Conservation (phyloP, 2,888 invertebrate species). For the Bhutanitis thaidina region DNA sequence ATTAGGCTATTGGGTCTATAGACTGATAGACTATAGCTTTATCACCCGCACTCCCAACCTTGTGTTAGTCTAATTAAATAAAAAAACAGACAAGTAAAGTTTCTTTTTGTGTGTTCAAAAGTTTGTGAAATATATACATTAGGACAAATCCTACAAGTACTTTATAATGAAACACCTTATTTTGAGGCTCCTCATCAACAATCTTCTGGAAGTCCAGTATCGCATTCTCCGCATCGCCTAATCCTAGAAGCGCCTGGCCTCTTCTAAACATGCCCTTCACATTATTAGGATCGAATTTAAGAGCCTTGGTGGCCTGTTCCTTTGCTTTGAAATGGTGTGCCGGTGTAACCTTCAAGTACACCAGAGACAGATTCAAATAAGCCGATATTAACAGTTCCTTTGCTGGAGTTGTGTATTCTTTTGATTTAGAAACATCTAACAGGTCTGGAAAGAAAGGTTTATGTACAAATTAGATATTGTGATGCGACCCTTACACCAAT, state of each 20-base stretch:
- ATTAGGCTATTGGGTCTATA: no score
- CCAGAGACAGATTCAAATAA: constrained; percentile 90
- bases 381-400: constrained; percentile 82
- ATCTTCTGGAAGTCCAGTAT: constrained; percentile 88
- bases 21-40: no score
- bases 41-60: no score
- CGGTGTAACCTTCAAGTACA: constrained; percentile 87
- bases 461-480: no score
- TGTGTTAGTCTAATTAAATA: no score
- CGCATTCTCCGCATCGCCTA: constrained; percentile 89
- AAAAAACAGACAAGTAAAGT: no score
- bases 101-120: no score
- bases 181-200: constrained; percentile 88
- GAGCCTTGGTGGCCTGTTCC: constrained; percentile 87
- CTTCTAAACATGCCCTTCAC: constrained; percentile 94
- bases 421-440: constrained; percentile 41
- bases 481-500: no score
- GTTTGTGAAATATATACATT: no score
- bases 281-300: constrained; percentile 86
- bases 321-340: constrained; percentile 83
- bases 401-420: constrained; percentile 42
- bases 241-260: constrained; percentile 87
- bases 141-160: no score
- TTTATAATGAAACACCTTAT: no score
- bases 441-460: constrained; percentile 38